Evolutionary conservation across 2,113 vertebrate species (phyloP).

Genomic region (Scalopus aquaticus): DNA sequence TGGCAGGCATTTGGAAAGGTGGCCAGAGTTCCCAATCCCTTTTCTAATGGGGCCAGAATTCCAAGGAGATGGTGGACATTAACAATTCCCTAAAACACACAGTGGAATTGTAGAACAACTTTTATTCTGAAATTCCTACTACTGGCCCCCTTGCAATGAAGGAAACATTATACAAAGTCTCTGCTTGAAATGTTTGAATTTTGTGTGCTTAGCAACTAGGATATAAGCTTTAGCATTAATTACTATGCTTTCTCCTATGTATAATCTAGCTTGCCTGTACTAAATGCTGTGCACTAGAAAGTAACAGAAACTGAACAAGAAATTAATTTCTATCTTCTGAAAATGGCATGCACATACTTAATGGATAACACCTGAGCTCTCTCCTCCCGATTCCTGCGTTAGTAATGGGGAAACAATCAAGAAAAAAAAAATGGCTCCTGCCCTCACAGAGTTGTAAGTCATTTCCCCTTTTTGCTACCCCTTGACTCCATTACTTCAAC

Average conservation of each 20-base stretch:
- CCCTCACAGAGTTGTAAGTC: not conserved
- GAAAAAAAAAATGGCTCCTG: not conserved
- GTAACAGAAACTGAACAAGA: constrained; percentile 63
- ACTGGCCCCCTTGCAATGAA: not conserved
- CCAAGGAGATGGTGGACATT: not conserved
- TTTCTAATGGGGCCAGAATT: not conserved
- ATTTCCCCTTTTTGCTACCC: not conserved
- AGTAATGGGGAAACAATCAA: not conserved
- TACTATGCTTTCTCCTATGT: not conserved
- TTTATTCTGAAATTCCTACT: not conserved
- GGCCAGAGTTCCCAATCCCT: not conserved
- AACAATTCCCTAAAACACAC: too few relatives aligned
- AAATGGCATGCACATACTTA: too few relatives aligned
- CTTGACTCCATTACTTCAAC: not conserved
- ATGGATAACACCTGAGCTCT: not conserved
- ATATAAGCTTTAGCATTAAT: not conserved
- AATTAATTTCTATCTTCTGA: constrained; percentile 49
- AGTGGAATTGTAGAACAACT: not conserved
- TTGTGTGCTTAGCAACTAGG: not conserved
- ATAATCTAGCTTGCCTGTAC: not conserved
- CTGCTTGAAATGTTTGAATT: not conserved
- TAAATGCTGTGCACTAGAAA: constrained; percentile 18
- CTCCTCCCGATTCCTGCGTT: not conserved
- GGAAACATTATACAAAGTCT: not conserved
- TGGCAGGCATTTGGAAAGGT: not conserved